These are phyloP conservation scores for Drosophila diplacantha DNA, from an alignment of 2,888 invertebrate species.

Conservation along the genomic window DNA sequence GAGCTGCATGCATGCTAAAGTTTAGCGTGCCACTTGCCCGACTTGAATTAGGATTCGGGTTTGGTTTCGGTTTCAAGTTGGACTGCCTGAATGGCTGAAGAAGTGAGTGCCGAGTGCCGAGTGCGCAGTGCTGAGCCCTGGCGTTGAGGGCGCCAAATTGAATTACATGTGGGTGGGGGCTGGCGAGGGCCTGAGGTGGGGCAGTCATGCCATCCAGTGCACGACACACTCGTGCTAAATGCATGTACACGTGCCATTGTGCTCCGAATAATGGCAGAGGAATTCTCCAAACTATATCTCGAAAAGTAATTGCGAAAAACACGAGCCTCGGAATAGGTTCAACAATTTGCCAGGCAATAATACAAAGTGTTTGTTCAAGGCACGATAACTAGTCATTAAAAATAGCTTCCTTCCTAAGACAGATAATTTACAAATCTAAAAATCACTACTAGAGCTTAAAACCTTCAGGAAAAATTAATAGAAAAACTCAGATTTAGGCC, in stretches of 20 bases:
- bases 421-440: neutral
- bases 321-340: conserved; percentile 4
- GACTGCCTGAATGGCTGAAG: conserved; percentile 21
- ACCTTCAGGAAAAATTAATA: neutral
- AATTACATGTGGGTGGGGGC: conserved; percentile 17
- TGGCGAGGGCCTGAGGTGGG: neutral
- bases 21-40: conserved; percentile 37
- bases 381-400: neutral
- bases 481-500: neutral
- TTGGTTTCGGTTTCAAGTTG: conserved; percentile 32
- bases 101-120: conserved; percentile 13
- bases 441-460: neutral
- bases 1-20: conserved; percentile 33
- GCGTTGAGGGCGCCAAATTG: conserved; percentile 29
- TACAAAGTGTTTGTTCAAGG: neutral
- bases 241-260: conserved; percentile 6
- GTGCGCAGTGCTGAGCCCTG: conserved; percentile 1
- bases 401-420: neutral
- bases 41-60: conserved; percentile 39
- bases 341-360: conserved; percentile 7
- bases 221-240: conserved; percentile 18
- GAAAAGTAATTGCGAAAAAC: neutral
- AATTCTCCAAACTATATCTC: conserved; percentile 1
- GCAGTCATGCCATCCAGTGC: conserved; percentile 17
- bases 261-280: conserved; percentile 8